Evolutionary conservation across 1,140 invertebrate species (phyloP).

Genomic region (Zaprionus kolodkinae): DNA sequence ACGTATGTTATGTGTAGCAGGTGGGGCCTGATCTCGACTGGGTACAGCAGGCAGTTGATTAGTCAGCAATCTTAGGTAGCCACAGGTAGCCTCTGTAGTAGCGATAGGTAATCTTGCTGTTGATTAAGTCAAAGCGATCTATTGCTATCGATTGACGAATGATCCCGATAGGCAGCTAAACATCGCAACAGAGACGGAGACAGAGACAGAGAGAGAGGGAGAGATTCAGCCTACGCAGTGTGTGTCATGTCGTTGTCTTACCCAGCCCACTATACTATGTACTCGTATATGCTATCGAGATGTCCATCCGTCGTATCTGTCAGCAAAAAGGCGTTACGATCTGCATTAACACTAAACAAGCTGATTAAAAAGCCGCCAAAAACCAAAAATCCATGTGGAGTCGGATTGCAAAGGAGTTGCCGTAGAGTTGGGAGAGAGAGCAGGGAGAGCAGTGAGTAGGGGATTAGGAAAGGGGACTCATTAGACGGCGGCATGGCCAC

Average conservation of each 20-base stretch:
- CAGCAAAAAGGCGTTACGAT: slow-evolving; percentile 19
- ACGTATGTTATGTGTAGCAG: neutral
- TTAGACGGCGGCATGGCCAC: slow-evolving; percentile 17
- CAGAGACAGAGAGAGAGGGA: no score
- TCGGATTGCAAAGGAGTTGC: neutral
- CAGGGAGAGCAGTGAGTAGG: no score
- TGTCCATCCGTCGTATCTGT: slow-evolving; percentile 4
- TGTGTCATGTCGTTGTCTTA: neutral
- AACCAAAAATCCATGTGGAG: neutral
- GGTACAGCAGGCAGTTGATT: neutral
- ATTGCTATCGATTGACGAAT: slow-evolving; percentile 11
- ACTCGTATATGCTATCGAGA: neutral
- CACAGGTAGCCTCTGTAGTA: neutral
- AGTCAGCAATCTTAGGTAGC: neutral
- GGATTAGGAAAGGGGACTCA: slow-evolving; percentile 12
- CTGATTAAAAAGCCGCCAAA: slow-evolving; percentile 12
- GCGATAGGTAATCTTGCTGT: neutral
- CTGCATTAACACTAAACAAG: slow-evolving; percentile 8
- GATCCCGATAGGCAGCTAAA: slow-evolving; percentile 12
- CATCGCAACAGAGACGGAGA: neutral
- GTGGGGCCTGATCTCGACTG: neutral
- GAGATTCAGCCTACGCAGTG: slow-evolving; percentile 10
- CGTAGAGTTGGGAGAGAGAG: no score
- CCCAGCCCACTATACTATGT: no score
- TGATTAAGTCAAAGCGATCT: slow-evolving; percentile 5